A percentile compares a stretch with the other conserved stretches of the same genome.
These are phyloP conservation scores for Phyllostomus discolor DNA, from an alignment of 2,113 vertebrate genomes.

Conservation along the genomic window DNA sequence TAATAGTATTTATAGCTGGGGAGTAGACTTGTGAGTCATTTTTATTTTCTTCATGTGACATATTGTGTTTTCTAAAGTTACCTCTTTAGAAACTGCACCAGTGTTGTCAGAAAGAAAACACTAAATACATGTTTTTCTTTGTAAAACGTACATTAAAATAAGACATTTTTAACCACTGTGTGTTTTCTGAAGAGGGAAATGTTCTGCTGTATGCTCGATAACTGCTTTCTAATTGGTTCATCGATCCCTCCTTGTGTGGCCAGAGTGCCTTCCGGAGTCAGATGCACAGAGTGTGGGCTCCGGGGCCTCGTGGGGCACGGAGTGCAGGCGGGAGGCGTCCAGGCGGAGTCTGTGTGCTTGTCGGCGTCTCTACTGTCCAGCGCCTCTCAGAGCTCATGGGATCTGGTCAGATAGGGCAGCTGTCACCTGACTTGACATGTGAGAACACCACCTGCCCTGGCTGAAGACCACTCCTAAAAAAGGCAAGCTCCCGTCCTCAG, in stretches of 20 bases:
- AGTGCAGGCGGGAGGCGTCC: background rate
- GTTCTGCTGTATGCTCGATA: background rate
- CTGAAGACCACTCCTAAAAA: background rate
- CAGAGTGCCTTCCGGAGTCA: background rate
- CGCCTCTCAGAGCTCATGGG: background rate
- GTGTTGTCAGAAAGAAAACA: conserved; percentile 22
- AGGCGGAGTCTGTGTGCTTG: background rate
- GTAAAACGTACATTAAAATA: conserved; percentile 32
- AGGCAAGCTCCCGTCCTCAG: background rate
- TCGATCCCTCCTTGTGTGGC: background rate
- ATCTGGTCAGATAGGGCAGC: background rate
- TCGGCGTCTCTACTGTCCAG: background rate
- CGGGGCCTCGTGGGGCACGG: background rate
- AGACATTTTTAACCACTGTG: background rate
- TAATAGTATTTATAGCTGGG: background rate
- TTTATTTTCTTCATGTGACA: conserved; percentile 53
- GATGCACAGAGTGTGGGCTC: background rate
- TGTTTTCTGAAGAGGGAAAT: background rate
- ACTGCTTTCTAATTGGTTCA: conserved; percentile 38
- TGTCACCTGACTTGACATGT: background rate
- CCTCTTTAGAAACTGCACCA: conserved; percentile 40
- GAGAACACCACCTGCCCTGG: background rate
- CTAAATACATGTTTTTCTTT: conserved; percentile 36
- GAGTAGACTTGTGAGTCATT: conserved; percentile 37
- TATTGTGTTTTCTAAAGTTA: conserved; percentile 64